These are phyloP conservation scores for Phymatocera aterrima DNA, from an alignment of 2,888 invertebrate species.

Conservation along the genomic window DNA sequence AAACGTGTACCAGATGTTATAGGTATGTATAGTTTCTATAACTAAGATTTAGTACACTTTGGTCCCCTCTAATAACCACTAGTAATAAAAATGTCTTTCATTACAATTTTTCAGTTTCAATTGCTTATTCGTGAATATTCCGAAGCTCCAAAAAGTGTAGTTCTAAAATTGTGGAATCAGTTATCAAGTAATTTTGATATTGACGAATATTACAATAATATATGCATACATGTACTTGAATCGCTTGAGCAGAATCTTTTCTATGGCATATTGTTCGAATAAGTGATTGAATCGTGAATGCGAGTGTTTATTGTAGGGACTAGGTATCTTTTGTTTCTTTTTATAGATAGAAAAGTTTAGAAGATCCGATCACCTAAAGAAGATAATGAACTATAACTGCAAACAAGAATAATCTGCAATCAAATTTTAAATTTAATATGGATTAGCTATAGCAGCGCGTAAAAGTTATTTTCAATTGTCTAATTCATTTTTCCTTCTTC, in stretches of 20 bases:
- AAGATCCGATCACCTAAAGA: neutral
- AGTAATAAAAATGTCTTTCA: neutral
- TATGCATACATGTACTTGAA: neutral
- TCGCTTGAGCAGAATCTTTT: neutral
- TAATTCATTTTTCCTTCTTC: neutral
- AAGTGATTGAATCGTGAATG: neutral
- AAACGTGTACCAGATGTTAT: too few species aligned
- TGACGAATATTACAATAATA: neutral
- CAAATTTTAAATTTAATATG: neutral
- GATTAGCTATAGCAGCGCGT: neutral
- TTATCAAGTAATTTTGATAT: neutral
- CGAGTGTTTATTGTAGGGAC: neutral
- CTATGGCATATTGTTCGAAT: neutral
- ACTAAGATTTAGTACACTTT: neutral
- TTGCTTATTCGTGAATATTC: neutral
- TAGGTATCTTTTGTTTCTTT: neutral
- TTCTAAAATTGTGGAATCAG: neutral
- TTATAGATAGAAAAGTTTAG: neutral
- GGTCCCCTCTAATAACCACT: neutral
- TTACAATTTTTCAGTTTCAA: neutral
- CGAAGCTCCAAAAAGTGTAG: neutral
- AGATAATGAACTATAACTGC: neutral
- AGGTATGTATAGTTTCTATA: neutral
- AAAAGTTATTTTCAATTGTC: slow-evolving; percentile 1
- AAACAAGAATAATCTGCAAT: neutral